A percentile compares a stretch with the other conserved stretches of the same genome.
Evolutionary conservation across 2,888 invertebrate species (phyloP).

Genomic region (Odontocolon sp.): DNA sequence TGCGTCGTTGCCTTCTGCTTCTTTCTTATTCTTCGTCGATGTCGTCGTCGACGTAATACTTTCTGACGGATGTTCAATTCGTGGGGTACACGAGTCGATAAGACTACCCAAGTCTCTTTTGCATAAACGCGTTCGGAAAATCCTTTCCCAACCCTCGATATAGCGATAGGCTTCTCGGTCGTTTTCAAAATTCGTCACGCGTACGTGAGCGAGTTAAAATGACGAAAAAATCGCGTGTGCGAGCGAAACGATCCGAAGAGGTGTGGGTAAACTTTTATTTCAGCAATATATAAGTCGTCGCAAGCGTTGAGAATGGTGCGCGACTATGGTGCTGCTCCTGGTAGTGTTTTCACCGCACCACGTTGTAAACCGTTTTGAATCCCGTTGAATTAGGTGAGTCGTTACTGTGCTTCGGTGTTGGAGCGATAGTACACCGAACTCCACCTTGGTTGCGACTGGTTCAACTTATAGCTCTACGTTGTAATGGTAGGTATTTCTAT

Average conservation of each 20-base stretch:
- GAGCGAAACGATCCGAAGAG: background rate
- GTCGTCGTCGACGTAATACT: constrained; percentile 20
- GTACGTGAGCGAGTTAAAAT: constrained; percentile 30
- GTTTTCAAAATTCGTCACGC: constrained; percentile 48
- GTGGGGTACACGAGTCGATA: constrained; percentile 17
- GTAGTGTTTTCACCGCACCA: constrained; percentile 32
- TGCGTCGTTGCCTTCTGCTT: background rate
- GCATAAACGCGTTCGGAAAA: constrained; percentile 41
- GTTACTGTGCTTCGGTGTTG: constrained; percentile 37
- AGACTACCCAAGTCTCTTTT: constrained; percentile 3
- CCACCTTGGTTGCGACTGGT: too few relatives aligned
- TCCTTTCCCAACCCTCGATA: constrained; percentile 10
- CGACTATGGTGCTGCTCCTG: too few relatives aligned
- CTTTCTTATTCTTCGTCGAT: background rate
- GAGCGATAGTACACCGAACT: too few relatives aligned
- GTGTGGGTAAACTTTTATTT: constrained; percentile 52
- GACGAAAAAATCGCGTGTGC: background rate
- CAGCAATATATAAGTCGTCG: constrained; percentile 25
- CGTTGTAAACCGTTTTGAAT: constrained; percentile 62
- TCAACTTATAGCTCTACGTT: background rate
- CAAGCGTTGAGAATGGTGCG: constrained; percentile 10
- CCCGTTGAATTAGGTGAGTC: constrained; percentile 58
- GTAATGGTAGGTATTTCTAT: background rate
- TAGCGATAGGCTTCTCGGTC: constrained; percentile 1
- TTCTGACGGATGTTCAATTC: constrained; percentile 35